phyloP scores from a whole-genome alignment of 2,888 invertebrate genomes.

The Trichogramma evanescens region DNA sequence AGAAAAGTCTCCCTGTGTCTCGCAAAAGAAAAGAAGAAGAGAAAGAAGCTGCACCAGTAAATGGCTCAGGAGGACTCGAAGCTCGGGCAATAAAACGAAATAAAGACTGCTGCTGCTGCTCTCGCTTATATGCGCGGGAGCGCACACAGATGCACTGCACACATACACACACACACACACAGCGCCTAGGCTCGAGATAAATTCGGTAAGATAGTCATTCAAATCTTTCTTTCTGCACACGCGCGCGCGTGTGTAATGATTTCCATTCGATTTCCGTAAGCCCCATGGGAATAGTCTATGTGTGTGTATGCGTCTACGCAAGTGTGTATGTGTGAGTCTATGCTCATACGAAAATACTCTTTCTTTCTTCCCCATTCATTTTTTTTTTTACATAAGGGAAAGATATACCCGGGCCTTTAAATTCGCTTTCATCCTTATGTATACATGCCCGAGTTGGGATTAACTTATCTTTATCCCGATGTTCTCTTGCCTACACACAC shows the following conservation, averaged over 20 bases:
- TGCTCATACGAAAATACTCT: background rate
- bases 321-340: too few relatives aligned
- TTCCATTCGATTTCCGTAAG: conserved; percentile 45
- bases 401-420: background rate
- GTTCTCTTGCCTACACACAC: too few relatives aligned
- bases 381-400: conserved; percentile 21
- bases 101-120: conserved; percentile 2
- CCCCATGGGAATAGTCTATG: conserved; percentile 40
- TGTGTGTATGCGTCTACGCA: too few relatives aligned
- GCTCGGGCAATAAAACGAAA: conserved; percentile 10
- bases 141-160: background rate
- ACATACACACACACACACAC: background rate
- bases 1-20: background rate
- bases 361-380: conserved; percentile 1
- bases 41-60: too few relatives aligned
- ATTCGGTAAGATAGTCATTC: conserved; percentile 42
- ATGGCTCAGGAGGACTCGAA: too few relatives aligned
- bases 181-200: conserved; percentile 14
- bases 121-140: conserved; percentile 1
- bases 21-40: too few relatives aligned
- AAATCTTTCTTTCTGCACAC: conserved; percentile 34
- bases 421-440: conserved; percentile 21
- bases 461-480: conserved; percentile 40
- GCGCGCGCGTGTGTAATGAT: conserved; percentile 37
- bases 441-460: conserved; percentile 40